These are phyloP conservation scores for Rana temporaria DNA, from an alignment of 2,113 vertebrate species.

Conservation along the genomic window DNA sequence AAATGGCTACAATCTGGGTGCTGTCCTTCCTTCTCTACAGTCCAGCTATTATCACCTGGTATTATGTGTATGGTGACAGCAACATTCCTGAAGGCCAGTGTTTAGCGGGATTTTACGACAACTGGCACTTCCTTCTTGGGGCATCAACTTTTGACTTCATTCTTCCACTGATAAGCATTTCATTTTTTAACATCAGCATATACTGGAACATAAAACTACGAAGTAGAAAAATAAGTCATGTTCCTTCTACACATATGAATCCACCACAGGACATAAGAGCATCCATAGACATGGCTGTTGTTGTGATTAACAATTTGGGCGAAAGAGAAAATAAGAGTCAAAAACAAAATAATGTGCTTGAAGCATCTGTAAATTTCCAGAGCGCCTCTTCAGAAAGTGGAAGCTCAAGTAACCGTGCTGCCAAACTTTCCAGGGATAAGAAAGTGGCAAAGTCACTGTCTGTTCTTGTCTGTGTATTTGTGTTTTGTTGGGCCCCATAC, in stretches of 20 bases:
- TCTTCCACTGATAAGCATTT: slow-evolving; percentile 78
- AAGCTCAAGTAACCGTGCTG: slow-evolving; percentile 49
- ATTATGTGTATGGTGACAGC: slow-evolving; percentile 69
- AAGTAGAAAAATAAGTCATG: slow-evolving; percentile 53
- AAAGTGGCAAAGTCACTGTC: slow-evolving; percentile 82
- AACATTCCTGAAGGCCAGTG: slow-evolving; percentile 74
- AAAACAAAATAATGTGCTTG: too few species aligned
- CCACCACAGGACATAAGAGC: neutral
- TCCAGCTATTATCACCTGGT: slow-evolving; percentile 82
- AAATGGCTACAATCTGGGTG: slow-evolving; percentile 80
- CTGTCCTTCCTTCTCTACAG: slow-evolving; percentile 81
- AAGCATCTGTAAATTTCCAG: neutral
- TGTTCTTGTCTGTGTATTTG: slow-evolving; percentile 81
- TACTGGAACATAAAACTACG: slow-evolving; percentile 79
- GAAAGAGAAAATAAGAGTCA: neutral
- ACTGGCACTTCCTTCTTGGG: slow-evolving; percentile 80
- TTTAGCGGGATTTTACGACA: slow-evolving; percentile 80
- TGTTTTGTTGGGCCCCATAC: slow-evolving; percentile 85
- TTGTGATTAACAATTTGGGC: neutral
- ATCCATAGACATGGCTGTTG: too few species aligned
- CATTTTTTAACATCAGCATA: slow-evolving; percentile 82
- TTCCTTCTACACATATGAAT: neutral
- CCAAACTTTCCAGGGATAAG: slow-evolving; percentile 74
- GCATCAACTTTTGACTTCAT: slow-evolving; percentile 82
- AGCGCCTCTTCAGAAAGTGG: neutral